These are phyloP conservation scores for Peromyscus californicus DNA, from an alignment of 2,113 vertebrate species.

Conservation along the genomic window DNA sequence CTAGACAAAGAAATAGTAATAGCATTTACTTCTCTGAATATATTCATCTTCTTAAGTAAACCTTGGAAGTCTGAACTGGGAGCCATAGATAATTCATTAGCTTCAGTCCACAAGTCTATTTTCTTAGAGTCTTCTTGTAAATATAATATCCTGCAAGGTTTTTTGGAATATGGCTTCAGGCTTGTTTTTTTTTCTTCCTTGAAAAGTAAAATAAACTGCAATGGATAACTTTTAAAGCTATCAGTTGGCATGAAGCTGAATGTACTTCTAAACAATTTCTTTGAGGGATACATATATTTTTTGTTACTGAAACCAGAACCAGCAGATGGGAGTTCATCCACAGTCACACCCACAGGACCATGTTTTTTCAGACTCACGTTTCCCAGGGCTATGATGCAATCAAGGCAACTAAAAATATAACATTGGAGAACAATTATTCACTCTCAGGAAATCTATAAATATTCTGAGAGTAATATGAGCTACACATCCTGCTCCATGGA, in stretches of 20 bases:
- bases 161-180: background rate
- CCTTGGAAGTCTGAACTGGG: conserved; percentile 61
- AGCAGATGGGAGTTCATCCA: conserved; percentile 56
- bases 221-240: conserved; percentile 43
- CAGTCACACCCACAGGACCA: conserved; percentile 33
- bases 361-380: conserved; percentile 67
- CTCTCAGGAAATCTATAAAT: conserved; percentile 69
- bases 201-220: conserved; percentile 69
- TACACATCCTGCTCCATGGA: background rate
- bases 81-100: conserved; percentile 75
- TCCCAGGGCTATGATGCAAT: conserved; percentile 52
- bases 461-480: conserved; percentile 39
- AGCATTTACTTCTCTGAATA: conserved; percentile 67
- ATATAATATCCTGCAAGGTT: conserved; percentile 42
- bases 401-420: conserved; percentile 69
- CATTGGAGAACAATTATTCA: conserved; percentile 51
- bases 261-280: conserved; percentile 15
- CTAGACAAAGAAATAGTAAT: conserved; percentile 68
- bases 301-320: conserved; percentile 57
- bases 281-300: background rate
- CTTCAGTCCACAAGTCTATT: conserved; percentile 2
- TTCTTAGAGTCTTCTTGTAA: conserved; percentile 52
- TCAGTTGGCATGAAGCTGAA: conserved; percentile 50
- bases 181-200: background rate
- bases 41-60: conserved; percentile 73